Evolutionary conservation across 1,140 invertebrate genomes (phyloP).

Genomic region (Drosophila ohnishii): DNA sequence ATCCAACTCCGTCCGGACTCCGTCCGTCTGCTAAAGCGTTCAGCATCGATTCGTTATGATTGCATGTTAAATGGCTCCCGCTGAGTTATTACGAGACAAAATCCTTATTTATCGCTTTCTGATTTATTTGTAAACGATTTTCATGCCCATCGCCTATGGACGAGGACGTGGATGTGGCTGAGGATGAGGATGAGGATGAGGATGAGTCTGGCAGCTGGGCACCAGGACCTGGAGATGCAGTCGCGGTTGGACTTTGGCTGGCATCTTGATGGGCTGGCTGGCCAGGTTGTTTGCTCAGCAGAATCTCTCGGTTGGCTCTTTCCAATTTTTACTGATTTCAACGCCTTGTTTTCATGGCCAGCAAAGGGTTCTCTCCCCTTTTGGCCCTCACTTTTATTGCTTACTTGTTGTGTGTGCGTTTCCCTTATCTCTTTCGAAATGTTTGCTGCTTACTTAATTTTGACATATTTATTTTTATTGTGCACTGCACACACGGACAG

Average conservation of each 20-base stretch:
- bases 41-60: constrained; percentile 83
- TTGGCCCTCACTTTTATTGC: constrained; percentile 16
- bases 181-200: neutral
- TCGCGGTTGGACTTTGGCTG: constrained; percentile 33
- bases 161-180: constrained; percentile 19
- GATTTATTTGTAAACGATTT: constrained; percentile 83
- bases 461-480: constrained; percentile 76
- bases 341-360: constrained; percentile 67
- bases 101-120: constrained; percentile 83
- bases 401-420: constrained; percentile 32
- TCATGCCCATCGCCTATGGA: constrained; percentile 58
- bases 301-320: constrained; percentile 26
- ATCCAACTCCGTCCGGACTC: constrained; percentile 30
- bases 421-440: constrained; percentile 45
- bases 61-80: constrained; percentile 83
- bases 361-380: constrained; percentile 13
- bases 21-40: constrained; percentile 70
- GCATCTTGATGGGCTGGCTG: constrained; percentile 54
- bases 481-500: constrained; percentile 29
- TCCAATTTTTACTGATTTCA: constrained; percentile 69
- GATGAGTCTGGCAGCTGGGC: constrained; percentile 7
- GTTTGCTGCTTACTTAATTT: constrained; percentile 73
- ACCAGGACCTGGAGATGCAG: constrained; percentile 20
- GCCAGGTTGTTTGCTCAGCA: constrained; percentile 60
- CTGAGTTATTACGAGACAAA: constrained; percentile 83